Evolutionary conservation across 2,888 invertebrate genomes (phyloP), one percentile per base, ranked within the genome.

Genomic region (Ochropacha duplaris): DNA sequence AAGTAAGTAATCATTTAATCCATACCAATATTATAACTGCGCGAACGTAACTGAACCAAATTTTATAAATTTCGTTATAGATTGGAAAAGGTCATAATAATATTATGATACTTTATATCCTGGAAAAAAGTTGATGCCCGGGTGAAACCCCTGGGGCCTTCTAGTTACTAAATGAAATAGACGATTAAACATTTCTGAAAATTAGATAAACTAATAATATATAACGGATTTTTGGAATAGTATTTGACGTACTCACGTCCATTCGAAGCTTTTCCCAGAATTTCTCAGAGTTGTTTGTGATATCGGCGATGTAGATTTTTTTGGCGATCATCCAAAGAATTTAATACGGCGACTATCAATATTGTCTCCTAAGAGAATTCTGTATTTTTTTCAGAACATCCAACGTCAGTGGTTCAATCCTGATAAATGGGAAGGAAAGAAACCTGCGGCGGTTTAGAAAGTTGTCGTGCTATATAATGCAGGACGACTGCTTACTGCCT

Each of bases 401-500:
- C 60, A 96, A 97, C 78, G 93, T 98, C 24, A 96, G 95, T 71
- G 99, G 99, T 8, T 95, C 95, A 28, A 96, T 98, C 63, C 89
- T 96, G 58, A 97, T 99, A 74, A 98, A 98, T 82, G 97, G 97
- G 51, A 96, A 97, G 78, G 96, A 96, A 68, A 92, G 98, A 56
- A 98, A 97, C 87, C 92, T 98, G 50, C 94, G 98, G 44, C 94
- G 96, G 61, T 99, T 99, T 89, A 95, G 98, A 34, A 98, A 98
- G 85, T 95, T 98, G 88, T 98, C 98, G 14, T 98, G 98, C 81
- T 99, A 99, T 90, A 99, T 99, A 71, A 99, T 99, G 98, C 99
- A 99, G 84, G 97, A 98, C 77, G 98, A 98, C 84, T 96, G 97
- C 65, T 90, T 98, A 1, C 94, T 98, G 55, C 98, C 98, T 1